Evolutionary conservation across 1,140 invertebrate genomes (phyloP).

Genomic region (Scylla paramamosain): DNA sequence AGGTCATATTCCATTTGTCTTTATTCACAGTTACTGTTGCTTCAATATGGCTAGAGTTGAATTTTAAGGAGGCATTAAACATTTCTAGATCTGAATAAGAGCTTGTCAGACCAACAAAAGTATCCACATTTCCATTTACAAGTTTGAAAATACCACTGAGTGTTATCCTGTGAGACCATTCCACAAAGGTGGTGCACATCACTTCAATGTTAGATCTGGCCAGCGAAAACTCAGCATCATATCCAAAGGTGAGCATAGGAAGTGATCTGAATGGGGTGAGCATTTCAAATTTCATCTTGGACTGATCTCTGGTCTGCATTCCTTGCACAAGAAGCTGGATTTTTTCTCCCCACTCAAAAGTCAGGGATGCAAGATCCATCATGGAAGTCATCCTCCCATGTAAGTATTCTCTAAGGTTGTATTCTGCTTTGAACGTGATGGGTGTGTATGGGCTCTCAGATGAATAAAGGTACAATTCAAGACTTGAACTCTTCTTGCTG

Average conservation of each 20-base stretch:
- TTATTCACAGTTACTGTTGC: background rate
- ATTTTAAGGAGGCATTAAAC: conserved; percentile 44
- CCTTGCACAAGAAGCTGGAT: conserved; percentile 39
- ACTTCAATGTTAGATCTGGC: conserved; percentile 25
- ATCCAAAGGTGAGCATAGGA: conserved; percentile 48
- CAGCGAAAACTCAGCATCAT: background rate
- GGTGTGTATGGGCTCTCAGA: conserved; percentile 44
- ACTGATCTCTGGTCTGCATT: conserved; percentile 24
- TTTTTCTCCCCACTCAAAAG: conserved; percentile 53
- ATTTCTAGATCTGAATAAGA: conserved; percentile 25
- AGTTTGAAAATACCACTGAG: conserved; percentile 41
- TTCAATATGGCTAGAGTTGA: conserved; percentile 7
- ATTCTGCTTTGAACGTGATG: conserved; percentile 29
- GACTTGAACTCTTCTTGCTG: background rate
- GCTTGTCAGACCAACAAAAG: conserved; percentile 33
- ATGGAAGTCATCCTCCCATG: conserved; percentile 36
- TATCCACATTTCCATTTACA: background rate
- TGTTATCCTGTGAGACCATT: conserved; percentile 54
- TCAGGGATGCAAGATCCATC: conserved; percentile 4
- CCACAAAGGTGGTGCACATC: conserved; percentile 42
- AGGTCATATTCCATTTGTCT: conserved; percentile 40
- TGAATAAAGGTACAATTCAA: conserved; percentile 32
- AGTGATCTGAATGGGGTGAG: conserved; percentile 55
- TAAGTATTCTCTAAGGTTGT: conserved; percentile 34
- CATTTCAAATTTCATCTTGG: conserved; percentile 48